Conservation (phyloP, 2,888 invertebrate genomes). For the Phytoseiulus persimilis region DNA sequence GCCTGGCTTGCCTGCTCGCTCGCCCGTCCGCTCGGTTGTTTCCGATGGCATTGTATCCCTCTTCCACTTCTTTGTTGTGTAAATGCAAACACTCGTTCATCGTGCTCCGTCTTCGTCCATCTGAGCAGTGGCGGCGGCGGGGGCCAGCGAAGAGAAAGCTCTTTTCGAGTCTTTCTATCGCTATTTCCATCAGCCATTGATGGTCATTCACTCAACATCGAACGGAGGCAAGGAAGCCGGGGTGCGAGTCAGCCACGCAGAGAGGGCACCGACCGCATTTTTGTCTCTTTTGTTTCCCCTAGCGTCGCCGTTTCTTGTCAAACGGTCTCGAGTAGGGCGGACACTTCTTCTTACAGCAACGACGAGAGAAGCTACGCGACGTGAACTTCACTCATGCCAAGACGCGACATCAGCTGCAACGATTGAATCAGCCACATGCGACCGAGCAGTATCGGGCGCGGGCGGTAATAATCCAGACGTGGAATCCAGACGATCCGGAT, state of each 20-base stretch:
- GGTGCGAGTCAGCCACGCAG: neutral
- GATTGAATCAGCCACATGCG: neutral
- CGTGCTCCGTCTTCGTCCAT: constrained; percentile 28
- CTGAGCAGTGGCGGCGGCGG: neutral
- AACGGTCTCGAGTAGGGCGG: too few species aligned
- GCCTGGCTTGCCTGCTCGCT: too few species aligned
- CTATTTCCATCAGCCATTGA: neutral
- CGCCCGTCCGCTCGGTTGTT: neutral
- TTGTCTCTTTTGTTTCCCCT: neutral
- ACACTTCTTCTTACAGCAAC: too few species aligned
- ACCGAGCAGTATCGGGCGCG: neutral
- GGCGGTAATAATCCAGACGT: neutral
- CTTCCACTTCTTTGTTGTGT: constrained; percentile 28
- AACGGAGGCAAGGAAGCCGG: neutral
- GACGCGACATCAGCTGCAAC: too few species aligned
- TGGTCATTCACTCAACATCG: neutral
- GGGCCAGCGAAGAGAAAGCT: neutral
- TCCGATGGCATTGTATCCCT: constrained; percentile 8
- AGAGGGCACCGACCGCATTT: neutral
- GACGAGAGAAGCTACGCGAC: too few species aligned
- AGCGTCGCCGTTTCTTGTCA: neutral
- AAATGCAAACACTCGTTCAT: constrained; percentile 32
- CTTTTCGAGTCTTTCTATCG: neutral
- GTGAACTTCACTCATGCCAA: too few species aligned
- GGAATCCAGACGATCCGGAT: neutral